Base-by-base conservation (phyloP, 2,113 vertebrate species). In the Syngnathoides biaculeatus region DNA sequence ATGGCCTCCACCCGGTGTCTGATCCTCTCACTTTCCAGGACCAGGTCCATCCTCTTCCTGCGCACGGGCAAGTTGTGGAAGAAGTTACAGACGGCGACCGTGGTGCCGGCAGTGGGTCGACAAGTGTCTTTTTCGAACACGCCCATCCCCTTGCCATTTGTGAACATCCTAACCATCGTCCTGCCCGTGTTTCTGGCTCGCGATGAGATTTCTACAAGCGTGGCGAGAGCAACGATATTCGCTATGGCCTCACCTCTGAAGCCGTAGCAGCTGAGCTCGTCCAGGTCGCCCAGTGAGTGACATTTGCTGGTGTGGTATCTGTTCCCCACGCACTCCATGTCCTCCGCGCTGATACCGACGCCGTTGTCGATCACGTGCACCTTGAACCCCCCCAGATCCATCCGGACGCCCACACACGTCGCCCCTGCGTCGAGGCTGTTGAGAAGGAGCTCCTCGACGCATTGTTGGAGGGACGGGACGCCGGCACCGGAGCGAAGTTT, bases 281-380 rank as follows among this genome's bases (percentile, higher is more conserved):
- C 94, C 84, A 99, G 73, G 83, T 98, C 95, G 47, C 88, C 80
- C 30, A 95, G 0, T 0, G 92, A 92, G 74, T 64, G 77, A 84
- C 96, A 98, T 80, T 98, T 98, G 83, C 97, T 96, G 0, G 95
- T 98, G 85, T 92, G 90, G 79, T 98, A 98, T 7, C 92, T 80
- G 61, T 80, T 93, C 24, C 96, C 98, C 50, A 94, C 81, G 38
- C 73, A 84, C 38, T 90, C 88, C 78, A 98, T 68, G 35, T 98
- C 93, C 14, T 95, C 94, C 5, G 47, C 81, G 67, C 79, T 88
- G 82, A 99, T 91, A 10, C 97, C 98, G 0, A 74, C 79, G 13
- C 97, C 98, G 2, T 97, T 99, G 88, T 99, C 98, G 55, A 97
- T 87, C 8, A 99, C 95, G 77, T 98, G 97, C 7, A 99, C 74